phyloP scores from a whole-genome alignment of 2,113 vertebrate genomes.

The Triplophysa dalaica region DNA sequence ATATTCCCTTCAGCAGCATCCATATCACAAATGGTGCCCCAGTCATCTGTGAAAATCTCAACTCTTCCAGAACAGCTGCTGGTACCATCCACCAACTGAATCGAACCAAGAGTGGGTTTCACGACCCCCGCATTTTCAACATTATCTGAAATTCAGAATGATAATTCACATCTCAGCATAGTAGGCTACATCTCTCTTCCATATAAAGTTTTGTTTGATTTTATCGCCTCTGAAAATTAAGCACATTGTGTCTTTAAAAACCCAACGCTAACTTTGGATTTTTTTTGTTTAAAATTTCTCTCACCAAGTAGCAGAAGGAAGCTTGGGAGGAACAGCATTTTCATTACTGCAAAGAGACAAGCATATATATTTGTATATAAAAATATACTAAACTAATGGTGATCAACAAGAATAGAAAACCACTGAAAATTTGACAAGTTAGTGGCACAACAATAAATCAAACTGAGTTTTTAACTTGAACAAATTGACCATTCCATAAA shows the following conservation, averaged over 20 bases:
- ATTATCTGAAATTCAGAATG: not conserved
- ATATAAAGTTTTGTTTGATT: too few species aligned
- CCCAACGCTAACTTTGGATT: too few species aligned
- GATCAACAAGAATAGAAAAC: not conserved
- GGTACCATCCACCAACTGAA: not conserved
- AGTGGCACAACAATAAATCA: too few species aligned
- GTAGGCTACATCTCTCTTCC: too few species aligned
- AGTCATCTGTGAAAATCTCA: not conserved
- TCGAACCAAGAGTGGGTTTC: not conserved
- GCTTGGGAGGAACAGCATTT: conserved; percentile 14
- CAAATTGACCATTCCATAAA: too few species aligned
- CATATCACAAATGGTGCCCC: conserved; percentile 29
- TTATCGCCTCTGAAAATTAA: too few species aligned
- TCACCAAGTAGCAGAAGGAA: conserved; percentile 27
- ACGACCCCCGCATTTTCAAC: not conserved
- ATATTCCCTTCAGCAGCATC: not conserved
- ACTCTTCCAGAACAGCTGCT: conserved; percentile 12
- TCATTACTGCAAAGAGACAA: conserved; percentile 10
- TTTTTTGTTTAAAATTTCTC: not conserved
- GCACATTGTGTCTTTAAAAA: too few species aligned
- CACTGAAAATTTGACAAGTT: too few species aligned
- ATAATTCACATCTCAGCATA: not conserved
- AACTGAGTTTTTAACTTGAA: too few species aligned
- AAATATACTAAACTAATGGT: not conserved
- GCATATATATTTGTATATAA: not conserved